Base-by-base conservation (phyloP, 2,888 invertebrate genomes). In the Protophormia terraenovae region DNA sequence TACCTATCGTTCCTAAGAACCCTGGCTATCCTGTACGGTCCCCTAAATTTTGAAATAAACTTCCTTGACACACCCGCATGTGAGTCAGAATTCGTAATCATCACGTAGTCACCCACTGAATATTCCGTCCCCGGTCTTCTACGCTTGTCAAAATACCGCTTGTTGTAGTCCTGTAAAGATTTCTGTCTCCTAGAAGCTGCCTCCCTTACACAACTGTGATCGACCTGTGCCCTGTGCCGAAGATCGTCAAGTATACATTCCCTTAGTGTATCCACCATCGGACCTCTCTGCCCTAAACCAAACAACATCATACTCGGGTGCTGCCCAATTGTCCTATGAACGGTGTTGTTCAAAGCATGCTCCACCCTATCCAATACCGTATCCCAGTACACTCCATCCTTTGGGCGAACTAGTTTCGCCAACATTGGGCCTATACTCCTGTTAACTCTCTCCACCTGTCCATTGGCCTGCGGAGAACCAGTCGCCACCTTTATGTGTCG, bases 61-160 rank as follows among this genome's bases (percentile, higher is more conserved):
- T 81, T 84, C 50, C 53, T 66, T 6, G 72, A 69, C n/a, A 60
- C 72, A 82, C n/a, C n/a, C n/a, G n/a, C n/a, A n/a, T n/a, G n/a
- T n/a, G n/a, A n/a, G n/a, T n/a, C n/a, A n/a, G n/a, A 67, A 22
- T 80, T 84, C n/a, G 14, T 60, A 0, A 75, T 22, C 58, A 76
- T 60, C 1, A 78, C 73, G 22, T 83, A 83, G 62, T 83, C 78
- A 7, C 69, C 83, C 16, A 27, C 16, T 3, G 32, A n/a, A 62
- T 71, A 83, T 14, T 47, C n/a, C 10, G n/a, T 45, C 10, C 66
- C 72, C 10, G 14, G 27, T 38, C n/a, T 71, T 8, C 77, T 29
- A 35, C 72, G 53, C 7, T 16, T 55, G 29, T 83, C 77, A 35
- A 60, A 14, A 58, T 79, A 45, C 3, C 38, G 14, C 47, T 79